These are phyloP conservation scores for Crypturellus tataupa DNA, from an alignment of 2,797 vertebrate genomes.

Conservation along the genomic window DNA sequence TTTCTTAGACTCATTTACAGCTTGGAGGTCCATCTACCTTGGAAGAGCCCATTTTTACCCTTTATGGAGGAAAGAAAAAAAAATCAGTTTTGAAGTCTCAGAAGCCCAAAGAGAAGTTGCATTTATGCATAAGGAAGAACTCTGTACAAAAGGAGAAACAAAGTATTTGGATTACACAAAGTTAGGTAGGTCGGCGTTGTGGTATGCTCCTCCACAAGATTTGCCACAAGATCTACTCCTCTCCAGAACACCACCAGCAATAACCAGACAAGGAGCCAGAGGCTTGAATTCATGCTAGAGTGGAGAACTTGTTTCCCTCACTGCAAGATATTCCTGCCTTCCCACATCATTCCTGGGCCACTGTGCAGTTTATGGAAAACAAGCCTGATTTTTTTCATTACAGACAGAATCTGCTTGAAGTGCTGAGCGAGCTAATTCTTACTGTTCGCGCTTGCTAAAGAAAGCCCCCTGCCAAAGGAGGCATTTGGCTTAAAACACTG, in stretches of 20 bases:
- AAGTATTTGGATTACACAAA: not conserved
- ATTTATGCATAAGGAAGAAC: slow-evolving; percentile 53
- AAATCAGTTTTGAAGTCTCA: slow-evolving; percentile 16
- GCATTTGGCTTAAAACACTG: slow-evolving; percentile 38
- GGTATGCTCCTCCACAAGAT: slow-evolving; percentile 23
- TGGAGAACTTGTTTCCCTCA: slow-evolving; percentile 47
- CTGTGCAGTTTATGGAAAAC: slow-evolving; percentile 57
- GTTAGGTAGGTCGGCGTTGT: not conserved
- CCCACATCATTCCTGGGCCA: slow-evolving; percentile 24
- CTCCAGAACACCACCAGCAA: slow-evolving; percentile 43
- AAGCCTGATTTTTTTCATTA: slow-evolving; percentile 65
- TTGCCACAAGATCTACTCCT: not conserved
- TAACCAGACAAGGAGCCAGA: slow-evolving; percentile 52
- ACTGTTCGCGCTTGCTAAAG: slow-evolving; percentile 52
- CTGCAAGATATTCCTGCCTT: slow-evolving; percentile 45
- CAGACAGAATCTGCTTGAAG: slow-evolving; percentile 49
- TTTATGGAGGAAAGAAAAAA: slow-evolving; percentile 15
- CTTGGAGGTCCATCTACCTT: not conserved
- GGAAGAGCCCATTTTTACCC: slow-evolving; percentile 49
- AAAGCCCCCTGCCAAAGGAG: slow-evolving; percentile 60
- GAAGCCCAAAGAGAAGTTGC: slow-evolving; percentile 38
- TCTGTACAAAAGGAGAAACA: not conserved
- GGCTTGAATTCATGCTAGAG: slow-evolving; percentile 41
- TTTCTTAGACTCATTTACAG: slow-evolving; percentile 2
- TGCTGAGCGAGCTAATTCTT: slow-evolving; percentile 45